Percentiles rank a stretch among this genome's conserved stretches.
Evolutionary conservation across 2,888 invertebrate genomes (phyloP).

Genomic region (Habrosyne pyritoides): DNA sequence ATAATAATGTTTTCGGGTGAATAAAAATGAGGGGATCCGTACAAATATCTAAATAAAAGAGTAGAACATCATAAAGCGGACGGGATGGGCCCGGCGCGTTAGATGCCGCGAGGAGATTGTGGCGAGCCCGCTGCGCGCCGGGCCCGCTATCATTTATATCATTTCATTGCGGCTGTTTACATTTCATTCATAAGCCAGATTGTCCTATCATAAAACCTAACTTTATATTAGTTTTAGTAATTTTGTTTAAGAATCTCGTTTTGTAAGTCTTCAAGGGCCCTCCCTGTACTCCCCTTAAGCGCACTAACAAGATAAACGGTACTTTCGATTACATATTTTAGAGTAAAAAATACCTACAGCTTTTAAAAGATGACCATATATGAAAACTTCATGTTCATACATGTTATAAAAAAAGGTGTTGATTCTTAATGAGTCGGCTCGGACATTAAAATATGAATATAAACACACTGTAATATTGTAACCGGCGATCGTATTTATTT

Average conservation of each 20-base stretch:
- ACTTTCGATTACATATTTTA: neutral
- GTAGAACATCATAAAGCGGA: slow-evolving; percentile 69
- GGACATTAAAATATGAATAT: slow-evolving; percentile 70
- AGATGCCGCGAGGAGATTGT: slow-evolving; percentile 77
- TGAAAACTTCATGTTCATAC: neutral
- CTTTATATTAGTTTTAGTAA: slow-evolving; percentile 48
- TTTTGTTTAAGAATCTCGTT: slow-evolving; percentile 17
- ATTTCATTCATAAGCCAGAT: slow-evolving; percentile 77
- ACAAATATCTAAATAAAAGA: slow-evolving; percentile 80
- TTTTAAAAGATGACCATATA: neutral
- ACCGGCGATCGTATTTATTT: slow-evolving; percentile 65
- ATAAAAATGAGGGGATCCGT: slow-evolving; percentile 77
- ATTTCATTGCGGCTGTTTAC: slow-evolving; percentile 80
- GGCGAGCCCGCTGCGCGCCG: slow-evolving; percentile 45
- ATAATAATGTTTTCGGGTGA: slow-evolving; percentile 76
- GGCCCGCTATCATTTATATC: slow-evolving; percentile 73
- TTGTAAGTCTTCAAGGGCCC: neutral
- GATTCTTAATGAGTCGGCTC: slow-evolving; percentile 47
- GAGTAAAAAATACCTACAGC: neutral
- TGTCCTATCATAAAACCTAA: slow-evolving; percentile 60
- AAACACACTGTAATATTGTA: slow-evolving; percentile 65
- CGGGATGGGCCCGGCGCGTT: slow-evolving; percentile 45
- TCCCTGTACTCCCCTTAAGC: neutral
- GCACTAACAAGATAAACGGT: slow-evolving; percentile 5
- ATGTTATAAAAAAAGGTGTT: slow-evolving; percentile 22